Percentiles rank a stretch among this genome's conserved stretches.
These are phyloP conservation scores for Caenorhabditis zanzibari DNA, from an alignment of 2,888 invertebrate genomes.

Conservation along the genomic window DNA sequence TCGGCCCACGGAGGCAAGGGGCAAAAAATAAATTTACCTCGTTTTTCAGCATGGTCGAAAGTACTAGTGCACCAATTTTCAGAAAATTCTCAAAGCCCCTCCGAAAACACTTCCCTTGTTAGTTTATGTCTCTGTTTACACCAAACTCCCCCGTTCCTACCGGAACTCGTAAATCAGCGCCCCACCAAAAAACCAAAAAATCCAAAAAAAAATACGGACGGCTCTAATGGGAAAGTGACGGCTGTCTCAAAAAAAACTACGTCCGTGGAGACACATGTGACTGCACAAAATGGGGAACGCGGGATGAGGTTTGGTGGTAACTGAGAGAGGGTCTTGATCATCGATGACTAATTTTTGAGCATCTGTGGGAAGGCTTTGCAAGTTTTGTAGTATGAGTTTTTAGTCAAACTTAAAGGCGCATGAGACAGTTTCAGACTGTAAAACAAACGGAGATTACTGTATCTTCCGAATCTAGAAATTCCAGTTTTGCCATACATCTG, in stretches of 20 bases:
- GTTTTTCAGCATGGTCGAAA: too few species aligned
- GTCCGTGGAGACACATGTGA: background rate
- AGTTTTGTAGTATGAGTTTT: background rate
- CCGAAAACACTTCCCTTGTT: background rate
- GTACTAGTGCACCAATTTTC: background rate
- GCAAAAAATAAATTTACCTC: too few species aligned
- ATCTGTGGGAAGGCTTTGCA: background rate
- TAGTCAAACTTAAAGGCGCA: too few species aligned
- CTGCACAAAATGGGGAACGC: background rate
- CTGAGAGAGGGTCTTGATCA: background rate
- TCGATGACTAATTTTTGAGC: background rate
- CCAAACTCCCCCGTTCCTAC: background rate
- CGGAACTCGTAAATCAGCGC: constrained; percentile 54
- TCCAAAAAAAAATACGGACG: background rate
- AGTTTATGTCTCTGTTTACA: too few species aligned
- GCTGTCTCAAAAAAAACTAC: background rate
- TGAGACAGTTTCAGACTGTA: too few species aligned
- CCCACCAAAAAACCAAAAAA: background rate
- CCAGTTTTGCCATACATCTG: too few species aligned
- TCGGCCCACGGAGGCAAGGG: too few species aligned
- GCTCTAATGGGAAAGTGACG: constrained; percentile 47
- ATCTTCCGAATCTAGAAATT: too few species aligned
- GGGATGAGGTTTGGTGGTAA: background rate
- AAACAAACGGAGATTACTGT: too few species aligned
- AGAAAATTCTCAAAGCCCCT: background rate